phyloP scores from a whole-genome alignment of 2,113 vertebrate genomes.

The Boulengerochromis microlepis region DNA sequence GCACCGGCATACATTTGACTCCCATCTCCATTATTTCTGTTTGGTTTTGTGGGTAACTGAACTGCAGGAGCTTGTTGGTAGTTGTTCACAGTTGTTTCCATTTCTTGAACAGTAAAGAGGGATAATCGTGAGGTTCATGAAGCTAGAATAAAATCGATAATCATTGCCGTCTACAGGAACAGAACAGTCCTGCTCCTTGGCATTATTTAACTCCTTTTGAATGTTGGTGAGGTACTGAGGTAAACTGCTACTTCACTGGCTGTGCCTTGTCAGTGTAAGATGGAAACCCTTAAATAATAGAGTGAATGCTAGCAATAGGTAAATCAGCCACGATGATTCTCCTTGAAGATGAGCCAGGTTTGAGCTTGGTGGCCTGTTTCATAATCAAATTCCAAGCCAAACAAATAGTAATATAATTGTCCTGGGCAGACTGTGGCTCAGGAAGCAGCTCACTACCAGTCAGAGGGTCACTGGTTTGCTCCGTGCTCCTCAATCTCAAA shows the following conservation, averaged over 20 bases:
- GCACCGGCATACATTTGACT: background rate
- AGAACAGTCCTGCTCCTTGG: background rate
- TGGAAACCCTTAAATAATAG: background rate
- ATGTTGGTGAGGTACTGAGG: background rate
- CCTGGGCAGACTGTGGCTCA: background rate
- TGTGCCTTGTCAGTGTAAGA: background rate
- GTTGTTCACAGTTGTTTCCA: background rate
- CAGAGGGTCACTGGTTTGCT: background rate
- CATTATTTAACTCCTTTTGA: background rate
- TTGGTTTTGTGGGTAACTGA: background rate
- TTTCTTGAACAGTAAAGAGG: background rate
- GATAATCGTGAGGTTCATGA: background rate
- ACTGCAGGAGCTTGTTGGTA: background rate
- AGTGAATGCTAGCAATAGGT: background rate
- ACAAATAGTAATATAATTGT: background rate
- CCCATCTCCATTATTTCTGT: background rate
- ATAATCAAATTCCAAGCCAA: background rate
- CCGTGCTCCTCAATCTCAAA: background rate
- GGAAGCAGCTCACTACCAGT: background rate
- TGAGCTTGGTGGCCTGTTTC: background rate
- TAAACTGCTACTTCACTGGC: background rate
- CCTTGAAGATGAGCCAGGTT: background rate
- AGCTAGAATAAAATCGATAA: background rate
- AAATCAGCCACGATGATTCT: background rate
- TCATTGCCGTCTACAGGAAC: background rate